phyloP scores from a whole-genome alignment of 2,797 vertebrate species.

The Cyprinodon diabolis region DNA sequence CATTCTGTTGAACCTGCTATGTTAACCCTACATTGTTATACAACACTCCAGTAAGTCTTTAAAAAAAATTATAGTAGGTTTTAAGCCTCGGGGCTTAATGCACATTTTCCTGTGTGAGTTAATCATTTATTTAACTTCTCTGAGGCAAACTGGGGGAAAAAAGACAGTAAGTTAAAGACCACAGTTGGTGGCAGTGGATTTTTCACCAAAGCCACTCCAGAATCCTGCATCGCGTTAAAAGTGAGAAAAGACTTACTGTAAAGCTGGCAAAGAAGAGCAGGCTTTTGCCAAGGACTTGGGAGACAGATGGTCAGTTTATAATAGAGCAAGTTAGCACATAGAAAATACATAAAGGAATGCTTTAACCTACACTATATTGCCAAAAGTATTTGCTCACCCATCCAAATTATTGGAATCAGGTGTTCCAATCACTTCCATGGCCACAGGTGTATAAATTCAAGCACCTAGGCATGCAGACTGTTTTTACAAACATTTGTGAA shows the following conservation, averaged over 20 bases:
- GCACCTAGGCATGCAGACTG: too few relatives aligned
- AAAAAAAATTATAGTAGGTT: background rate
- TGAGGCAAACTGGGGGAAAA: background rate
- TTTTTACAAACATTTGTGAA: too few relatives aligned
- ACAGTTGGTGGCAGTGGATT: slow-evolving; percentile 54
- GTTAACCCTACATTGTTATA: background rate
- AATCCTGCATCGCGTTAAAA: slow-evolving; percentile 47
- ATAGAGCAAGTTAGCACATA: slow-evolving; percentile 52
- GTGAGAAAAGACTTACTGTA: slow-evolving; percentile 71
- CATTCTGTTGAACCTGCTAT: background rate
- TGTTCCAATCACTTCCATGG: too few relatives aligned
- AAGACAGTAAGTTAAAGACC: slow-evolving; percentile 39
- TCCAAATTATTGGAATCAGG: too few relatives aligned
- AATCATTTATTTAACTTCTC: slow-evolving; percentile 28
- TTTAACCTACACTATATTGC: too few relatives aligned
- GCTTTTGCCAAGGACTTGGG: slow-evolving; percentile 64
- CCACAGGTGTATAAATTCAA: too few relatives aligned
- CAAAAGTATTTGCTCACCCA: too few relatives aligned
- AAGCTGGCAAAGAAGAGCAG: slow-evolving; percentile 60
- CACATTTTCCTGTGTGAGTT: slow-evolving; percentile 35
- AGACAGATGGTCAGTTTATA: slow-evolving; percentile 78
- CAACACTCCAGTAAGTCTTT: background rate
- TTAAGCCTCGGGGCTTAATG: background rate
- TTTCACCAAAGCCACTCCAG: slow-evolving; percentile 52
- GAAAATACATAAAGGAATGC: slow-evolving; percentile 30